Base-by-base conservation (phyloP, 1,140 invertebrate genomes). In the Parapsyche elsis region DNA sequence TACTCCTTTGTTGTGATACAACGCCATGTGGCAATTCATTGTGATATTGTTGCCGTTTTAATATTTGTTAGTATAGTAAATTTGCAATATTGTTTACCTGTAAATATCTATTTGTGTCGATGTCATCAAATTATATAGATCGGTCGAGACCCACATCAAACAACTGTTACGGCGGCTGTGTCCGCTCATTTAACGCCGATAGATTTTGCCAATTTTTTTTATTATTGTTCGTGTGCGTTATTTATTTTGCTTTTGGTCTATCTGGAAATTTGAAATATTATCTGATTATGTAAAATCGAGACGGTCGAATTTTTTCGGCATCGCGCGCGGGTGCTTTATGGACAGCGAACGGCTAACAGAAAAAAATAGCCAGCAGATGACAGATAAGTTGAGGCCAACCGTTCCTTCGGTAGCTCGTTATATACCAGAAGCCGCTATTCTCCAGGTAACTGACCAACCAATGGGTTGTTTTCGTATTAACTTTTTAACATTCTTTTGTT, bases 381-480 rank as follows among this genome's bases (percentile, higher is more conserved):
- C 75, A 77, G 75, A 77, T 77, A 77, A 77, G 75, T 53, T 30
- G 59, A 77, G 75, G 75, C 75, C 75, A 46, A 64, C 74, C 57
- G 53, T 49, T 76, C 67, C n/a, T 38, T 74, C 73, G 73, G 73
- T 53, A 75, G 73, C 73, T 67, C 64, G 64, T 67, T 46, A 59
- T n/a, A 16, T 12, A 46, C 73, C 23, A 75, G 26, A 57, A 57
- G 46, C 53, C 30, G 30, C 30, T 38, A 38, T 38, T 38, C 30
- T 38, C 30, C 30, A 26, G 38, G 71, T 49, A 46, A 73, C 71
- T 73, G 71, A 67, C 71, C 38, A 71, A n/a, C 67, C 38, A 71
- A n/a, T 24, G 24, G 38, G 9, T 53, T 53, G 1, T 53, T 53
- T 53, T 53, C 49, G 49, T 53, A 53, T 12, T 16, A 53, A 53